These are phyloP conservation scores for Bufotes viridis DNA, from an alignment of 2,797 vertebrate genomes.

Conservation along the genomic window DNA sequence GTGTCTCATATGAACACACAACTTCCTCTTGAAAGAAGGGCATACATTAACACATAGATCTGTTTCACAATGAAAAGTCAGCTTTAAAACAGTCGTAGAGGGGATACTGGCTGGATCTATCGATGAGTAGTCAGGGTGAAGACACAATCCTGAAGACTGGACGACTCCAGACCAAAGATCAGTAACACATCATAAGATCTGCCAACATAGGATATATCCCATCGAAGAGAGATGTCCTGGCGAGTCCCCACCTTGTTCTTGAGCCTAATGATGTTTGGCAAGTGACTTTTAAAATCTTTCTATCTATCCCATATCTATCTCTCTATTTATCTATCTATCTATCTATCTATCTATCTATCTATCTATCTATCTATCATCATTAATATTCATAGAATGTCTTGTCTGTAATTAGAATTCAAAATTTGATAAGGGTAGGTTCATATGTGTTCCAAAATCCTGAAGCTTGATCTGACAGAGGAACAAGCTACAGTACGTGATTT, in stretches of 20 bases:
- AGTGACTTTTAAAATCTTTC: background rate
- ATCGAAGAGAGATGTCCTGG: background rate
- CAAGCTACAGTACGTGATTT: no score
- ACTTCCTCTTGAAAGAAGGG: constrained; percentile 35
- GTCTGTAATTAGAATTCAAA: no score
- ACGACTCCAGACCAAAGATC: background rate
- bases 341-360: background rate
- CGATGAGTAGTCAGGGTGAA: background rate
- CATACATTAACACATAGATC: background rate
- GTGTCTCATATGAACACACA: background rate
- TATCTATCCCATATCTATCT: no score
- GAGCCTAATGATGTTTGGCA: background rate
- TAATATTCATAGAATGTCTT: no score
- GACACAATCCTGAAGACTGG: background rate
- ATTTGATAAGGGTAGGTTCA: no score
- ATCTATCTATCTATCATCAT: no score
- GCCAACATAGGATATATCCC: no score
- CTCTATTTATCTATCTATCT: no score
- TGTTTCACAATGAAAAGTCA: background rate
- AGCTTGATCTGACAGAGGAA: no score
- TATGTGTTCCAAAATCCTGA: no score
- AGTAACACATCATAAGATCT: background rate
- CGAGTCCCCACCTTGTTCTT: background rate
- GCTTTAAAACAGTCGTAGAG: background rate
- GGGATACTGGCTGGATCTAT: no score